Base-by-base conservation (phyloP, 2,797 vertebrate species). In the Mormyrus proboscirostris region DNA sequence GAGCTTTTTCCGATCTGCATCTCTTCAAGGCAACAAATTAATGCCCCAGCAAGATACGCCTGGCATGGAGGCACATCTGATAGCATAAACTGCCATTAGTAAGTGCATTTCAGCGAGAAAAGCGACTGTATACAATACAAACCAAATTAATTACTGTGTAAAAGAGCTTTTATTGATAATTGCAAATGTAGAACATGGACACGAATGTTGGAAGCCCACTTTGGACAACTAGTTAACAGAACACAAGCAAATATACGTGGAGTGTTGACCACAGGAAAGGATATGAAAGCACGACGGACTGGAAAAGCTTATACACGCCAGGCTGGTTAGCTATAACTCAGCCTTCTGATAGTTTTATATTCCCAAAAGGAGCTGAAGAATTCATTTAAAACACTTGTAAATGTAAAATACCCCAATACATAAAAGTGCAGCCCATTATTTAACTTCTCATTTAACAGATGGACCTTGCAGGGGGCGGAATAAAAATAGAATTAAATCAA, bases 401-500 rank as follows among this genome's bases (percentile, higher is more conserved):
- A 79, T 79, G 73, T 79, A 79, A 79, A 79, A 79, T 16, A 7
- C 19, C 38, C 73, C 73, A 79, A 79, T 8, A 33, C 47, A 85
- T 29, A 53, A 50, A 85, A 50, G 49, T 12, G 47, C 83, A 53
- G 49, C 25, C 44, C 5, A 85, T 79, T 44, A 79, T 9, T 79
- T 79, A 7, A 79, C 38, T 79, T 29, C 83, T 50, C 47, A 12
- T 85, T 85, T 51, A 85, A 85, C 83, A 85, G 49, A 85, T 85
- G 50, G 47, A 50, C 22, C 83, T 85, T 50, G 83, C 4, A 51
- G 83, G 83, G 49, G 83, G 44, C 19, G 51, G 47, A 85, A 51
- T 50, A 51, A 85, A 51, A 85, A 50, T 51, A 50, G 83, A 50
- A 53, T 44, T 79, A 79, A 79, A 79, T 79, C 83, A 29, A 51